Conservation (phyloP, 1,140 invertebrate species). For the Acyrthosiphon pisum region DNA sequence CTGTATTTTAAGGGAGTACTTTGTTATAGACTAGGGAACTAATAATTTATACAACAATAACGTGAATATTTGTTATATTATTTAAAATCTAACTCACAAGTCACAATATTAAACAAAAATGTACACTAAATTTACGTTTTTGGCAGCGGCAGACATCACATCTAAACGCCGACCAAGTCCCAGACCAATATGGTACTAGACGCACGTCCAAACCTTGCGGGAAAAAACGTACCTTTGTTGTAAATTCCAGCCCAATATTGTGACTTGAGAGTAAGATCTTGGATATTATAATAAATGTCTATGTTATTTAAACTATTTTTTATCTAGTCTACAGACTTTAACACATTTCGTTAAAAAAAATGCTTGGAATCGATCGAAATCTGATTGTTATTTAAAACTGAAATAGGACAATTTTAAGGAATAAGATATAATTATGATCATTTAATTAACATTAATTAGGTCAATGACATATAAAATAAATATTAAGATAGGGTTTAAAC, state of each 20-base stretch:
- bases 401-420: background rate
- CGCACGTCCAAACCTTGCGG: no score
- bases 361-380: no score
- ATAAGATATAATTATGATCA: background rate
- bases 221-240: background rate
- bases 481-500: background rate
- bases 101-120: background rate
- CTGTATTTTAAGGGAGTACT: no score
- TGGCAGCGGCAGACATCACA: no score
- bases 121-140: background rate
- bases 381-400: background rate
- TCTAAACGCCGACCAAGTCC: no score
- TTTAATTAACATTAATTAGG: background rate
- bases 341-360: background rate
- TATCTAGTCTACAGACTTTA: background rate
- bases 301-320: background rate
- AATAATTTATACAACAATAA: background rate
- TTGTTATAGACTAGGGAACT: background rate
- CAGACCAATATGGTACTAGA: no score
- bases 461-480: background rate
- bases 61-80: background rate
- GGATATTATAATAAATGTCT: background rate
- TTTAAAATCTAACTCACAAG: background rate
- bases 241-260: background rate
- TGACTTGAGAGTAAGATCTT: background rate